A percentile compares a stretch with the other conserved stretches of the same genome.
Evolutionary conservation across 1,140 invertebrate species (phyloP).

Genomic region (Bathynomus jamesi): DNA sequence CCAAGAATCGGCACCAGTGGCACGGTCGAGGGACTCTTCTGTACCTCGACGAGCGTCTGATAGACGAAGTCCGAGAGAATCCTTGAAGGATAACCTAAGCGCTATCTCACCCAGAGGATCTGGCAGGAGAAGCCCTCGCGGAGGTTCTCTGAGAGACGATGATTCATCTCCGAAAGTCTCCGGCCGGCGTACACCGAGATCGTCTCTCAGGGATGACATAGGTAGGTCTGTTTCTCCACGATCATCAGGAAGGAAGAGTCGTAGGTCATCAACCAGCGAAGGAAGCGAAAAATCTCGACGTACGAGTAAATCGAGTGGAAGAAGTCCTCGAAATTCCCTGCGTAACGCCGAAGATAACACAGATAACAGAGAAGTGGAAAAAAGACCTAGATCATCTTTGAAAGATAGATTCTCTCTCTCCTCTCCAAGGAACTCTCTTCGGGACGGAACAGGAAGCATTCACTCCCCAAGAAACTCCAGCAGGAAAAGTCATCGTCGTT

Average conservation of each 20-base stretch:
- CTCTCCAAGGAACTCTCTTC: slow-evolving; percentile 4
- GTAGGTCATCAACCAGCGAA: no score
- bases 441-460: slow-evolving; percentile 3
- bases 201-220: no score
- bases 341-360: not conserved
- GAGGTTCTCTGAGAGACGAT: slow-evolving; percentile 21
- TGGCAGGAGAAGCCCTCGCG: slow-evolving; percentile 16
- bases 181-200: slow-evolving; percentile 9
- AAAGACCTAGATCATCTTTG: slow-evolving; percentile 9
- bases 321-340: not conserved
- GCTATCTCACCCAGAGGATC: slow-evolving; percentile 22
- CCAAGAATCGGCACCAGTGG: slow-evolving; percentile 19
- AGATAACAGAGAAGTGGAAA: slow-evolving; percentile 8
- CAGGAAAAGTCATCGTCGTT: slow-evolving; percentile 8
- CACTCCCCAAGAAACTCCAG: slow-evolving; percentile 5
- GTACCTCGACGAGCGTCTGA: slow-evolving; percentile 11
- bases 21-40: slow-evolving; percentile 18
- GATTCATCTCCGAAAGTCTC: not conserved
- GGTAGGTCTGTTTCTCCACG: no score
- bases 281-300: no score
- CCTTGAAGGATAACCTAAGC: slow-evolving; percentile 11
- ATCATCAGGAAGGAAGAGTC: no score
- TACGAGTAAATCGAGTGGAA: no score
- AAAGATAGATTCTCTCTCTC: slow-evolving; percentile 9
- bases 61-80: slow-evolving; percentile 4